A percentile compares a stretch with the other conserved stretches of the same genome.
Evolutionary conservation across 2,888 invertebrate species (phyloP).

Genomic region (Phasia obesa): DNA sequence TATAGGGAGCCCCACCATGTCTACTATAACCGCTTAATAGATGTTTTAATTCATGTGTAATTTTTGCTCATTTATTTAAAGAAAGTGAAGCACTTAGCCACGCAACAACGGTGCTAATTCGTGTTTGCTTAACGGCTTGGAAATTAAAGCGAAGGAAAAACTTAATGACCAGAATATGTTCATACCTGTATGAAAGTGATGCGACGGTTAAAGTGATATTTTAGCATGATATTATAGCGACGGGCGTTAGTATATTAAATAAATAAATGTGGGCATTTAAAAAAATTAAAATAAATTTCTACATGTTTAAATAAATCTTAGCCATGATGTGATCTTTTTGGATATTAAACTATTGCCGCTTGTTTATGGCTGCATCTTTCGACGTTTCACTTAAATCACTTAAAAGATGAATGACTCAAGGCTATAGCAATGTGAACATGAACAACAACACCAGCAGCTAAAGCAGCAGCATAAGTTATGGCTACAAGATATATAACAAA

Average conservation of each 20-base stretch:
- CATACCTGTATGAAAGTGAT: slow-evolving; percentile 29
- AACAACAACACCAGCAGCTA: slow-evolving; percentile 8
- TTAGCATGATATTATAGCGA: slow-evolving; percentile 20
- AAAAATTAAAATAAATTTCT: not conserved
- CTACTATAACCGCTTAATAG: not conserved
- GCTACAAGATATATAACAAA: slow-evolving; percentile 19
- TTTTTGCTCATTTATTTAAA: slow-evolving; percentile 27
- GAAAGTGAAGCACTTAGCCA: slow-evolving; percentile 62
- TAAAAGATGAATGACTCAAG: slow-evolving; percentile 67
- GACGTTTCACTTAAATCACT: slow-evolving; percentile 68
- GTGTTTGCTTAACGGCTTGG: slow-evolving; percentile 70
- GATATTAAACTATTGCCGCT: slow-evolving; percentile 60
- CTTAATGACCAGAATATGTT: slow-evolving; percentile 33
- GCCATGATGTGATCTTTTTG: slow-evolving; percentile 39
- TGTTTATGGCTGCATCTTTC: slow-evolving; percentile 54
- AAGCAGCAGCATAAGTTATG: slow-evolving; percentile 21
- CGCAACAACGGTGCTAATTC: slow-evolving; percentile 70
- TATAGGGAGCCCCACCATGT: not conserved
- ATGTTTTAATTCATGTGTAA: slow-evolving; percentile 3
- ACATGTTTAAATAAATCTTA: slow-evolving; percentile 50
- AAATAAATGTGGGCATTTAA: slow-evolving; percentile 23
- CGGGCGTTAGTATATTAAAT: slow-evolving; percentile 28
- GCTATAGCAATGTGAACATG: slow-evolving; percentile 46
- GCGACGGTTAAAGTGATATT: slow-evolving; percentile 53
- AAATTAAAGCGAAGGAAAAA: slow-evolving; percentile 30